A percentile compares a stretch with the other conserved stretches of the same genome.
Evolutionary conservation across 2,113 vertebrate genomes (phyloP).

Genomic region (Potamarius usumacintae): DNA sequence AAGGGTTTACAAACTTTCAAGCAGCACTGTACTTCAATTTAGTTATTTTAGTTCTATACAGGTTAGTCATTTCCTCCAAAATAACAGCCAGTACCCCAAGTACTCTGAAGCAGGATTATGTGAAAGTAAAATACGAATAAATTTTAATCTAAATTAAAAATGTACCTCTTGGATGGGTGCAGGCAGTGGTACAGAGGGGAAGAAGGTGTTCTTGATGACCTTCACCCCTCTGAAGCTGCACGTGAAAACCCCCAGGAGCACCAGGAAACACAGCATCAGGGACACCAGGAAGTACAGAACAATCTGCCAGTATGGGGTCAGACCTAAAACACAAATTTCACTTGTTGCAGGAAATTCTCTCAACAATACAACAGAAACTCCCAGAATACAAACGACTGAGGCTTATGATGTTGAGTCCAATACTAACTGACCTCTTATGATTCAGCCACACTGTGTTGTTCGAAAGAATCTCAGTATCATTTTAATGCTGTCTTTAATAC

Average conservation of each 20-base stretch:
- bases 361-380: no score
- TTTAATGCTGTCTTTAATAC: no score
- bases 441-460: background rate
- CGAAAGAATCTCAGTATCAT: no score
- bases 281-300: slow-evolving; percentile 59
- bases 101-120: no score
- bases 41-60: no score
- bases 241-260: slow-evolving; percentile 21
- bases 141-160: no score
- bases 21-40: no score
- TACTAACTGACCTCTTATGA: background rate
- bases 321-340: slow-evolving; percentile 52
- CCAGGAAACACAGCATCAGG: slow-evolving; percentile 52
- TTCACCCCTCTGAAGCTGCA: slow-evolving; percentile 31
- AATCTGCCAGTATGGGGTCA: slow-evolving; percentile 57
- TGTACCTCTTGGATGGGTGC: slow-evolving; percentile 60
- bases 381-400: no score
- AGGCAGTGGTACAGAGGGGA: slow-evolving; percentile 58
- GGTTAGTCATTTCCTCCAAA: no score
- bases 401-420: background rate
- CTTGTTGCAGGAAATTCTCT: background rate
- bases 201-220: slow-evolving; percentile 48
- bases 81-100: no score
- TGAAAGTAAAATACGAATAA: no score
- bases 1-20: no score